Conservation (phyloP, 2,113 vertebrate genomes). For the Sander vitreus region DNA sequence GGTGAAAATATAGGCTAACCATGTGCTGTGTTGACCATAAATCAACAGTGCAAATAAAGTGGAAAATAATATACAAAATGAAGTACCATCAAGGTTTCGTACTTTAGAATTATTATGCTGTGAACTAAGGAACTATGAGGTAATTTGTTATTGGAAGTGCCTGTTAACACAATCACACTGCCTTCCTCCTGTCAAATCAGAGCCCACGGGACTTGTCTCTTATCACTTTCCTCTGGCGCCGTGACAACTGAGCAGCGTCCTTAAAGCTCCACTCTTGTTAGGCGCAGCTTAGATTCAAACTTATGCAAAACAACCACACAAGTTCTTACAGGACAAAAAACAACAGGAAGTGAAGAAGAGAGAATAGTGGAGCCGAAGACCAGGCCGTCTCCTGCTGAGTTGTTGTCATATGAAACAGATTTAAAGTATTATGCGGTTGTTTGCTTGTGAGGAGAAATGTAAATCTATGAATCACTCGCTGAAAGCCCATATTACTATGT, state of each 20-base stretch:
- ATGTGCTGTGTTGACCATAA: background rate
- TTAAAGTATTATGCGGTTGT: conserved; percentile 57
- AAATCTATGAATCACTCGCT: conserved; percentile 71
- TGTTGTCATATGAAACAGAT: conserved; percentile 60
- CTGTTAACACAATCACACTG: conserved; percentile 54
- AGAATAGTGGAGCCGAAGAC: conserved; percentile 25
- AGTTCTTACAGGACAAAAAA: conserved; percentile 5
- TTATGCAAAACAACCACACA: conserved; percentile 1
- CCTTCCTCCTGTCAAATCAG: conserved; percentile 76
- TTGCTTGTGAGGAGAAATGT: conserved; percentile 64
- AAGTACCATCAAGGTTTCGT: conserved; percentile 7
- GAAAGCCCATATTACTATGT: conserved; percentile 69
- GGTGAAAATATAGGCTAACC: background rate
- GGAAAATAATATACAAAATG: conserved; percentile 9
- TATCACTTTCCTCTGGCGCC: conserved; percentile 68
- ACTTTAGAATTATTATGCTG: conserved; percentile 29
- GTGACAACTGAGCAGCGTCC: conserved; percentile 26
- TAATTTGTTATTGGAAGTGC: conserved; percentile 69
- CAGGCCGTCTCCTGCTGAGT: conserved; percentile 17
- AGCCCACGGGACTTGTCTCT: conserved; percentile 61
- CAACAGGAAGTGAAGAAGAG: conserved; percentile 36
- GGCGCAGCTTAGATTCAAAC: conserved; percentile 28
- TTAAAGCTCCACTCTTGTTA: background rate
- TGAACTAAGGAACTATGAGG: conserved; percentile 53
- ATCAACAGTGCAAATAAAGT: conserved; percentile 12